These are phyloP conservation scores for Lontra canadensis DNA, from an alignment of 2,113 vertebrate genomes.

Conservation along the genomic window DNA sequence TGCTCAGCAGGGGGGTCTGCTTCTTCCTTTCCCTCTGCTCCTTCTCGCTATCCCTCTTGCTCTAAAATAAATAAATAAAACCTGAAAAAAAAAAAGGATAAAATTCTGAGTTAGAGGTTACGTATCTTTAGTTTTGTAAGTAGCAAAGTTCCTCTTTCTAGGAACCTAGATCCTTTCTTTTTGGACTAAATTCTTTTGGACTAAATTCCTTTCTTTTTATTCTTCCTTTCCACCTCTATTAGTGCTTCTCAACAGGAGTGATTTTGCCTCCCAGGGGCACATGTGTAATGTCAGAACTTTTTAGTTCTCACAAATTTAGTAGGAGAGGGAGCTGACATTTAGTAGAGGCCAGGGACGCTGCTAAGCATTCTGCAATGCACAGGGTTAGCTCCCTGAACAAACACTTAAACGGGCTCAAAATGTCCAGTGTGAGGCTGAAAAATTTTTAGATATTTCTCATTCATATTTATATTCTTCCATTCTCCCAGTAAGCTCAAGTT, in stretches of 20 bases:
- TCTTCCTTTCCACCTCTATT: background rate
- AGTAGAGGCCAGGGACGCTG: background rate
- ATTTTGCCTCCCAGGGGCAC: background rate
- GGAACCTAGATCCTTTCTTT: background rate
- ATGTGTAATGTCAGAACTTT: background rate
- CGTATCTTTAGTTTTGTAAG: background rate
- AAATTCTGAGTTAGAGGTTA: background rate
- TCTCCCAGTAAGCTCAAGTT: background rate
- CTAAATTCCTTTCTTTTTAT: background rate
- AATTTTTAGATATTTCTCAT: background rate
- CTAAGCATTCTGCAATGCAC: background rate
- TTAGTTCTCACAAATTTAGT: background rate
- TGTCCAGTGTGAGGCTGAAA: background rate
- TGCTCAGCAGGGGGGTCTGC: background rate
- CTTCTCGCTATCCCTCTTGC: no score
- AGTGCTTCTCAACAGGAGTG: background rate
- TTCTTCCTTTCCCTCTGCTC: background rate
- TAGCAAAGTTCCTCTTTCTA: background rate
- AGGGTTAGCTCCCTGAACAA: background rate
- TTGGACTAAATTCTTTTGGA: background rate
- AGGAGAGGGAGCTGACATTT: background rate
- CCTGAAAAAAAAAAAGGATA: background rate
- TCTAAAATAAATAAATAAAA: no score
- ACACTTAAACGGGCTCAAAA: background rate
- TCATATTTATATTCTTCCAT: background rate